Base-by-base conservation (phyloP, 1,140 invertebrate genomes). In the Eueides isabella region DNA sequence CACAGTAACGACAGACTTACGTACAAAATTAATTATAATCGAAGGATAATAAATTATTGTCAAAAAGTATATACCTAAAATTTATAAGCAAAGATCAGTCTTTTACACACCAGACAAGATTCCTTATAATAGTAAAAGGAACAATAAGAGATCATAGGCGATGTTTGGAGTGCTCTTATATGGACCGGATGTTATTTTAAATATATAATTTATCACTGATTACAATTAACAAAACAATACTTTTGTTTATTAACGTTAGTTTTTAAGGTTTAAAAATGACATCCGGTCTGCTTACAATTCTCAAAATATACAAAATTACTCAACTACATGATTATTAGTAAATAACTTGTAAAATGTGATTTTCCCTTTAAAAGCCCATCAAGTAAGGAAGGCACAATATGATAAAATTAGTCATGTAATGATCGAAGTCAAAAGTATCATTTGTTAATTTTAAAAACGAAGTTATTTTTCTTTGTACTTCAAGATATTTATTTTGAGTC, bases 1-100 rank as follows among this genome's bases (percentile, higher is more conserved):
- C 89, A 92, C 85, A 87, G 71, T 90, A 90, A 92, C 89, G 89
- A 89, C 81, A 86, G 78, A 86, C 80, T 88, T 89, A 91, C 80
- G 86, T 84, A 86, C 77, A 85, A 82, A 88, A 81, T 81, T 87
- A 82, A 80, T 85, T 77, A 78, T 86, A 83, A 85, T 78, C 63
- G 74, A 82, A 80, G 75, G 77, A 84, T 83, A 90, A 88, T 88
- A 89, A 90, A 88, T 87, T 86, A 89, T 84, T 85, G 84, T 85
- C 79, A 81, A 84, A 79, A 86, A 72, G 75, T 82, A 78, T 78
- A 74, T 80, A 81, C 82, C 83, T 80, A 82, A 81, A 86, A 85
- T 85, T 90, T 86, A 88, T 76, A 81, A 81, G 80, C 67, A 79
- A 85, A 71, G 63, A 84, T 92, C 89, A 92, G 90, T 92, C 90